Evolutionary conservation across 30 jellyfish, hydroid and myxozoan species (phyloP), one percentile per base, ranked within the genome.

Genomic region (Mastigias papua): DNA sequence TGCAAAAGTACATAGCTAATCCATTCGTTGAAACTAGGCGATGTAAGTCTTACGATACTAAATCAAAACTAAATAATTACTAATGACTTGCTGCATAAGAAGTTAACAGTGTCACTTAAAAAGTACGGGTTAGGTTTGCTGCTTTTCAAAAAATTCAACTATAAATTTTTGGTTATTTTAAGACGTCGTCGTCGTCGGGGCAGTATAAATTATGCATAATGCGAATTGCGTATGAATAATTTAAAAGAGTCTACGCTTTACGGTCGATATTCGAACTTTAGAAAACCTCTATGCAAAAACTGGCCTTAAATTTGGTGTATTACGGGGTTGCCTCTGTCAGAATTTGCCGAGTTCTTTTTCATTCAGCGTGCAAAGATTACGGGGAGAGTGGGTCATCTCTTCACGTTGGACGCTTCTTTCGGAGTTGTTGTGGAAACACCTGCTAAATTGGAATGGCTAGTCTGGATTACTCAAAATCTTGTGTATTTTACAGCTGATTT

Each of bases 201-300:
- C 10, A 42, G 62, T 34, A 71, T 85, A 19, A 85, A 85, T 85
- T 72, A 85, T 85, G 94, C 94, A 85, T 85, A 73, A 62, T 85
- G 48, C 88, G 88, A 85, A 62, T 30, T 54, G 50, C 28, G 42
- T 83, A 85, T 85, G 30, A 85, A 85, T 85, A 13, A 85, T 85
- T 72, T 26, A 85, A 34, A 26, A 73, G 94, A 85, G 94, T 85
- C 94, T 60, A 85, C 74, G 73, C 80, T 42, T 31, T 35, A 63
- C 66, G 65, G 83, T 75, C 69, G 87, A 67, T 85, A 72, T 73
- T 73, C 64, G 73, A 42, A 48, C 74, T 48, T 48, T 67, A 37
- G 37, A 67, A 57, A 85, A 65, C 76, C 74, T 60, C 68, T 85
- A 61, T 57, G 63, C 68, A 85, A 85, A 85, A 42, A 32, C 82